Base-by-base conservation (phyloP, 2,888 invertebrate genomes). In the Rhamnusium bicolor region DNA sequence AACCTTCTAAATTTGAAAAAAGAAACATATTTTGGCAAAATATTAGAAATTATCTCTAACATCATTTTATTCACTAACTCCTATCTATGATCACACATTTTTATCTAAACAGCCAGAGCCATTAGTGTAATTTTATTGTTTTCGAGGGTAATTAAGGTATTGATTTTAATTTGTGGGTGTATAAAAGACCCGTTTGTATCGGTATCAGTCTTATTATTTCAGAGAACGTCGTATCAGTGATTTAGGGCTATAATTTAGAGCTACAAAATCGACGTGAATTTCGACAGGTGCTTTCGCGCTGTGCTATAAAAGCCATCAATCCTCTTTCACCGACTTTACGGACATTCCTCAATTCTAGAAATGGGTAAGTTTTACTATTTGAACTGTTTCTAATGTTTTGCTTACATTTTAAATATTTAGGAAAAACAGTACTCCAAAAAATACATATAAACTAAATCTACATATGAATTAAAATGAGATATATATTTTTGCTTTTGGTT, bases 181-280 rank as follows among this genome's bases (percentile, higher is more conserved):
- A 72, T 72, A 72, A 72, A 72, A 72, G 68, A 47, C 27, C 60
- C 67, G 54, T 67, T 62, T 61, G 67, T 67, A 60, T 67, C 66
- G 61, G 49, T 62, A 72, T 72, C 54, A 19, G 67, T 53, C 67
- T 65, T 66, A 67, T 66, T 72, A 72, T 27, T 71, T 58, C 58
- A 18, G 51, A 47, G 60, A 58, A 21, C 47, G 58, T 29, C 62
- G 72, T 72, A 56, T 63, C 72, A 53, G 69, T 72, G 72, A 72
- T 72, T 69, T 72, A 72, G 62, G 58, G 58, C 47, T 40, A 58
- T 65, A 71, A 71, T 71, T 71, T 71, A 69, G 63, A 63, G 72
- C 29, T 54, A 18, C 54, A 40, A 54, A 56, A 67, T 8, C 58
- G 53, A 65, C 56, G 72, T 63, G 69, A 68, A 72, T 63, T 69